Percentiles rank a stretch among this genome's conserved stretches.
Conservation (phyloP, 1,140 invertebrate genomes). For the Drosophila pandora region DNA sequence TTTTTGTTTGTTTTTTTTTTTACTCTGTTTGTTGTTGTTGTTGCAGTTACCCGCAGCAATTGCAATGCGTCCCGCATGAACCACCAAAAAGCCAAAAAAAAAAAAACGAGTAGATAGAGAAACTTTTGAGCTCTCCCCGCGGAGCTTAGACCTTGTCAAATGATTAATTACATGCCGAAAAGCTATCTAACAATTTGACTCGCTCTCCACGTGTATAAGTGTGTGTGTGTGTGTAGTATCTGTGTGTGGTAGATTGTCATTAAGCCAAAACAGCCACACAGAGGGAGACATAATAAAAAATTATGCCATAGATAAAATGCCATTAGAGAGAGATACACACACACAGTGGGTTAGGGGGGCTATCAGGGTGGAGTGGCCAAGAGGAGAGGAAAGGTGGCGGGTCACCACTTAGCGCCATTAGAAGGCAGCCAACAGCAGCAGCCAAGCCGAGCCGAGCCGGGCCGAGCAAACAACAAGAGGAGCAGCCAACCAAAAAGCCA, state of each 20-base stretch:
- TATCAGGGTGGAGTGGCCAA: too few species aligned
- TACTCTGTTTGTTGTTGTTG: constrained; percentile 34
- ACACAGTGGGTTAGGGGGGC: background rate
- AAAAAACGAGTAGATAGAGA: constrained; percentile 8
- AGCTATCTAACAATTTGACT: constrained; percentile 82
- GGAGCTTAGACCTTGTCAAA: constrained; percentile 58
- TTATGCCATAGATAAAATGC: constrained; percentile 82
- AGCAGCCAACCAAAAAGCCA: constrained; percentile 47
- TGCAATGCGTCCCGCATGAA: constrained; percentile 62
- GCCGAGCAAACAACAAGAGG: constrained; percentile 27
- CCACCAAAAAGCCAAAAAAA: constrained; percentile 9
- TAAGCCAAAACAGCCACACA: constrained; percentile 61
- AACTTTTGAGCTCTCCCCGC: constrained; percentile 21
- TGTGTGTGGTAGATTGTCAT: constrained; percentile 61
- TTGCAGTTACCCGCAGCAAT: constrained; percentile 64
- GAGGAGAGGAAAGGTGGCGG: constrained; percentile 12
- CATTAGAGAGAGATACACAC: constrained; percentile 60
- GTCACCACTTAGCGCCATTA: constrained; percentile 80
- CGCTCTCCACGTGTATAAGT: constrained; percentile 30
- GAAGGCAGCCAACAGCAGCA: constrained; percentile 60
- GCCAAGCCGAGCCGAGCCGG: background rate
- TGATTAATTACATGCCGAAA: constrained; percentile 82
- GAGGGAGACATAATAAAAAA: constrained; percentile 76
- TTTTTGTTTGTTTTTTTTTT: constrained; percentile 34
- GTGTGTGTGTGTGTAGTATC: constrained; percentile 21